Conservation (phyloP, 1,140 invertebrate genomes). For the Macrobrachium rosenbergii region DNA sequence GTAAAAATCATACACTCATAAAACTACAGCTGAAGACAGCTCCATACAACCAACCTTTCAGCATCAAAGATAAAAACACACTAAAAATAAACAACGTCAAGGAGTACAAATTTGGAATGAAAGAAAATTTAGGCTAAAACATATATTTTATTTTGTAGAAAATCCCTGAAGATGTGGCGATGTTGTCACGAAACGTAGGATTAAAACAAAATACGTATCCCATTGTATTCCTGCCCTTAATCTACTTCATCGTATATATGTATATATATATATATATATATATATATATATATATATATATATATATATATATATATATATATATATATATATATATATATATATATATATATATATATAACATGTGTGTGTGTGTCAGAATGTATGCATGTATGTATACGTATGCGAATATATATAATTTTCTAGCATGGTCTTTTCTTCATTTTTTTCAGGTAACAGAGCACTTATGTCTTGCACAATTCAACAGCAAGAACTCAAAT, state of each 20-base stretch:
- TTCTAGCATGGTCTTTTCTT: not conserved
- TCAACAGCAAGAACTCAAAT: constrained; percentile 7
- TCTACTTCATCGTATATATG: constrained; percentile 13
- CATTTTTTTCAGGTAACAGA: not conserved
- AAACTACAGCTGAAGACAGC: not conserved
- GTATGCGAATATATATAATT: constrained; percentile 5
- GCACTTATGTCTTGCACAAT: not conserved
- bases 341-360: constrained; percentile 19
- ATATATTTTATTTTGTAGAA: too few relatives aligned
- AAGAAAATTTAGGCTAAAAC: too few relatives aligned
- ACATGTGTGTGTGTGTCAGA: not conserved
- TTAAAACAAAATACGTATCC: too few relatives aligned
- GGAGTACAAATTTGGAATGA: too few relatives aligned
- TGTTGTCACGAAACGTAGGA: too few relatives aligned
- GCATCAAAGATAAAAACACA: too few relatives aligned
- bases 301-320: not conserved
- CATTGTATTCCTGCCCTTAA: too few relatives aligned
- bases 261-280: not conserved
- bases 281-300: constrained; percentile 26
- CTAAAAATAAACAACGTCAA: too few relatives aligned
- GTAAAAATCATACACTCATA: too few relatives aligned
- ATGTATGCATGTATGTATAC: not conserved
- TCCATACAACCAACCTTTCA: too few relatives aligned
- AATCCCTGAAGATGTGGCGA: too few relatives aligned
- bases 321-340: constrained; percentile 29